Evolutionary conservation across 2,797 vertebrate genomes (phyloP), one percentile per base, ranked within the genome.

Genomic region (Bryconaethiops microstoma): DNA sequence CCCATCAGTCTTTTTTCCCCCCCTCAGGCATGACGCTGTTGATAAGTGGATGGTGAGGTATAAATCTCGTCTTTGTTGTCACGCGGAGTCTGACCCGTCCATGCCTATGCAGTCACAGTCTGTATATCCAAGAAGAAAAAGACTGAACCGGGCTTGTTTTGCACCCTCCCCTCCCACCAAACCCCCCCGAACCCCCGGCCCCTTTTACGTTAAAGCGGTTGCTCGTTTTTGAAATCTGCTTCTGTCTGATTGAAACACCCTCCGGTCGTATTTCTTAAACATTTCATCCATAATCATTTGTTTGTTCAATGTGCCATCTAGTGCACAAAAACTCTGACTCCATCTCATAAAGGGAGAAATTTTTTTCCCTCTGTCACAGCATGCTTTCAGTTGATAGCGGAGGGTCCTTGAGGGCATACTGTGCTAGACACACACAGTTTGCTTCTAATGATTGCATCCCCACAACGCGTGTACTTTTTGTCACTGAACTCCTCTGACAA

Each of bases 31-130:
- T 78, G 72, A 76, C 68, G 76, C 80, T 59, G 74, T 78, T 86
- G 84, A 84, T 76, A 77, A 74, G 77, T 73, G 77, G 74, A 74
- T 67, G 74, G 25, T 60, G 82, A 67, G 77, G 63, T 81, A 89
- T 90, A 90, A 88, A 91, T 91, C 86, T n/a, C 39, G 6, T n/a
- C 62, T 81, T 29, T 82, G 81, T 85, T 87, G 86, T 88, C 87
- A 86, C 82, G 83, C 81, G 65, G 81, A 77, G 82, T 81, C 86
- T 90, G 85, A 79, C 79, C 52, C 87, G 86, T 77, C 78, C 77
- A 77, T 81, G 42, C 68, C 79, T 55, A 72, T 69, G 55, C 65
- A 16, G 50, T 21, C 68, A 82, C 35, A 80, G 70, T 74, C 82
- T 78, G 81, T 76, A 82, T 50, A 68, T 68, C 70, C 64, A 60